A percentile compares a stretch with the other conserved stretches of the same genome.
Conservation (phyloP, 2,797 vertebrate species). For the Lithobates sylvaticus region DNA sequence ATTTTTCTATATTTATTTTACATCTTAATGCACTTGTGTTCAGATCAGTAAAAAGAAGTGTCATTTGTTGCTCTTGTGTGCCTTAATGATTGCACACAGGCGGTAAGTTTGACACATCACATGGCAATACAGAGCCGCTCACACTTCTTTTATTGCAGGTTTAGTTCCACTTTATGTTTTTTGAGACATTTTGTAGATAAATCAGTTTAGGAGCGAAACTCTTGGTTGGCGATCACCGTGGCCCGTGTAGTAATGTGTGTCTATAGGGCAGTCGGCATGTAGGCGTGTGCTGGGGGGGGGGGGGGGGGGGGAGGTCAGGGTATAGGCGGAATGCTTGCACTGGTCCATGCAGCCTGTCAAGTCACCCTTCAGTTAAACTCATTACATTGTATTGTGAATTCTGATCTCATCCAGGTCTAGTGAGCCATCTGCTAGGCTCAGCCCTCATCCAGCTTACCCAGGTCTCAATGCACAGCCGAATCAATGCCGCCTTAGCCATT, state of each 20-base stretch:
- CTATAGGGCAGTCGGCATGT: neutral
- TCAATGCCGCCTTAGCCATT: conserved; percentile 38
- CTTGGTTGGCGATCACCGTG: too few species aligned
- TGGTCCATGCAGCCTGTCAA: conserved; percentile 40
- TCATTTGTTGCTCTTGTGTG: too few species aligned
- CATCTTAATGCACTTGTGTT: too few species aligned
- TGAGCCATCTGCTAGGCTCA: conserved; percentile 58
- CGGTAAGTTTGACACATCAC: too few species aligned
- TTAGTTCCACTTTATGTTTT: too few species aligned
- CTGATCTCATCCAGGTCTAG: conserved; percentile 62
- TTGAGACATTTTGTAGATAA: too few species aligned
- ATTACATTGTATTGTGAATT: conserved; percentile 62
- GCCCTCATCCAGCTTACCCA: conserved; percentile 54
- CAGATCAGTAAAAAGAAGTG: too few species aligned
- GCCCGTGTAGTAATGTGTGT: neutral
- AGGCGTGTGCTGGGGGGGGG: neutral
- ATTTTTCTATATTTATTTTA: too few species aligned
- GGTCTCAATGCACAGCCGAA: conserved; percentile 38
- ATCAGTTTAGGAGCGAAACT: too few species aligned
- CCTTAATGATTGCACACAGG: too few species aligned
- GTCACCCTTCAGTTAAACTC: conserved; percentile 58
- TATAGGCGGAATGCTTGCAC: neutral
- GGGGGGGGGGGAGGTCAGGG: neutral
- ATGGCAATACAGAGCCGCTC: too few species aligned
- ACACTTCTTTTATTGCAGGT: too few species aligned